Evolutionary conservation across 2,113 vertebrate species (phyloP), one percentile per base, ranked within the genome.

Genomic region (Camelus bactrianus): DNA sequence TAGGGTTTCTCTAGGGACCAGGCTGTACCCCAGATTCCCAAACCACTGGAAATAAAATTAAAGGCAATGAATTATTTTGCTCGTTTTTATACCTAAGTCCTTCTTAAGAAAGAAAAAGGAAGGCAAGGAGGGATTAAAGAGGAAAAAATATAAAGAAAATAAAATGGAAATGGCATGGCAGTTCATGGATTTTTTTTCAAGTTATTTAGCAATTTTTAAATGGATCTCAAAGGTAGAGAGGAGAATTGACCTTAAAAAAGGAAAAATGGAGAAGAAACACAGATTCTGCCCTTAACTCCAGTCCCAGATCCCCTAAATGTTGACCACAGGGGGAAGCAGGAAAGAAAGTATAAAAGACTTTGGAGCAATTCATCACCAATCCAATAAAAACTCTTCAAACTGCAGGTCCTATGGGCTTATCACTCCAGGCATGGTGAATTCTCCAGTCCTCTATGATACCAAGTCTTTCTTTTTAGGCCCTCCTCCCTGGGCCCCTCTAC

Each of bases 11-110:
- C 76, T 46, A 54, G 30, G 64, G 32, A 87, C 38, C 14, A 35
- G 1, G 6, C 26, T 67, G 6, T 83, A 50, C 38, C 58, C 91
- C 77, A 85, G 48, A 77, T 58, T 84, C 32, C 70, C 35, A 93
- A 93, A 62, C 15, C 8, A 80, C 52, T 76, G 70, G 85, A 70
- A 20, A 84, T 30, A 94, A 95, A 96, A 97, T 67, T 54, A 85
- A 91, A 20, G 62, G 22, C 84, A 92, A 60, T 19, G 35, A 94
- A 91, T 65, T 54, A 54, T 64, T 91, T 81, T 69, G 54, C 62
- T 62, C 35, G 62, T 56, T 93, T 67, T 65, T 82, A 16, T 17
- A 91, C n/a, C 52, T 95, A 75, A 91, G 58, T 76, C 16, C 50
- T 90, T 83, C 38, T 62, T 95, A 19, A 89, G 81, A 42, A 64